Conservation (phyloP, 1,140 invertebrate species). For the Habropoda laboriosa region DNA sequence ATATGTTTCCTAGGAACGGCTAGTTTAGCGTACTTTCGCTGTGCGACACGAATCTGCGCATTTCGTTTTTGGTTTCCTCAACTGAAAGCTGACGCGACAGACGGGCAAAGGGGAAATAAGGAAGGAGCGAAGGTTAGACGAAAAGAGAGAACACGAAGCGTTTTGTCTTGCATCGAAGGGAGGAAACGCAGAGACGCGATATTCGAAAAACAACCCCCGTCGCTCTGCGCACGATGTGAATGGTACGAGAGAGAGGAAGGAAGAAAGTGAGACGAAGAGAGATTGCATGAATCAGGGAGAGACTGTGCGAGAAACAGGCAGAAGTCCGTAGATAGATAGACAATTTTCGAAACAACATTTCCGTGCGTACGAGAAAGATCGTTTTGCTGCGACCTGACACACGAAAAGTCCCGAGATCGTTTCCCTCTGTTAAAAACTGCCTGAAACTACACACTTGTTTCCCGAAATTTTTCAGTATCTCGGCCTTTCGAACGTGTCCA, state of each 20-base stretch:
- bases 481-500: too few species aligned
- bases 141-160: too few species aligned
- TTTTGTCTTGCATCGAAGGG: background rate
- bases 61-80: conserved; percentile 68
- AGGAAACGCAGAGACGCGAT: conserved; percentile 11
- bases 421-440: conserved; percentile 3
- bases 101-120: too few species aligned
- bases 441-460: too few species aligned
- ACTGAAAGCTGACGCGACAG: conserved; percentile 14
- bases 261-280: too few species aligned
- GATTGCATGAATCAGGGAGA: too few species aligned
- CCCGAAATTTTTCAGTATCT: too few species aligned
- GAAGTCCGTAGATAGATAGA: conserved; percentile 75
- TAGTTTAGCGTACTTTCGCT: conserved; percentile 70
- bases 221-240: conserved; percentile 47
- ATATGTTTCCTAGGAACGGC: conserved; percentile 69
- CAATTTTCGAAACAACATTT: conserved; percentile 73
- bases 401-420: background rate
- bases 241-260: conserved; percentile 3
- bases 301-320: conserved; percentile 25
- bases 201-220: conserved; percentile 25
- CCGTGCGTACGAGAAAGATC: conserved; percentile 49
- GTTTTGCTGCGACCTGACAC: conserved; percentile 46
- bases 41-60: conserved; percentile 53
- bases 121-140: too few species aligned